These are phyloP conservation scores for Eueides isabella DNA, from an alignment of 1,140 invertebrate species.

Conservation along the genomic window DNA sequence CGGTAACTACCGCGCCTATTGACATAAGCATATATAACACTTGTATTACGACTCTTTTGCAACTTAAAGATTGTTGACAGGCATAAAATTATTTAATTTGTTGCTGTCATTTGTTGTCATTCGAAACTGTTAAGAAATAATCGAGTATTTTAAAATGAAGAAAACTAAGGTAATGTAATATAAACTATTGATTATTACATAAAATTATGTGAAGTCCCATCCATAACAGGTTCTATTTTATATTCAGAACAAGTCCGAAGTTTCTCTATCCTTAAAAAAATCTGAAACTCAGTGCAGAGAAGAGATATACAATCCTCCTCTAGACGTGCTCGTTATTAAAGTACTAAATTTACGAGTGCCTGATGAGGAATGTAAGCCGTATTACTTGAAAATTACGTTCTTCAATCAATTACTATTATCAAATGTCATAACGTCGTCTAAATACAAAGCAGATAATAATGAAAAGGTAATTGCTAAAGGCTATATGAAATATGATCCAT, in stretches of 20 bases:
- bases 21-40: no score
- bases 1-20: no score
- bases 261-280: constrained; percentile 37
- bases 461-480: constrained; percentile 44
- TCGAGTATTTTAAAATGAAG: constrained; percentile 4
- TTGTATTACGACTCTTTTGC: neutral
- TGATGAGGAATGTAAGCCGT: constrained; percentile 48
- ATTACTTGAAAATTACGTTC: constrained; percentile 56
- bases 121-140: neutral
- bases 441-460: constrained; percentile 38
- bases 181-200: neutral
- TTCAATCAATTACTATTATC: constrained; percentile 57
- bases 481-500: constrained; percentile 61
- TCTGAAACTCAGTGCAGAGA: constrained; percentile 42
- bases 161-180: constrained; percentile 1
- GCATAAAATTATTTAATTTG: neutral
- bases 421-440: constrained; percentile 49
- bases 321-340: constrained; percentile 53
- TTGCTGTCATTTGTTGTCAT: neutral
- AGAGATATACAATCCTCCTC: constrained; percentile 43
- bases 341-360: constrained; percentile 48
- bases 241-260: constrained; percentile 39
- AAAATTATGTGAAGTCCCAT: neutral
- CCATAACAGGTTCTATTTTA: neutral
- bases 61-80: neutral